phyloP scores from a whole-genome alignment of 2,888 invertebrate species.

The Tromatobia lineatoria region DNA sequence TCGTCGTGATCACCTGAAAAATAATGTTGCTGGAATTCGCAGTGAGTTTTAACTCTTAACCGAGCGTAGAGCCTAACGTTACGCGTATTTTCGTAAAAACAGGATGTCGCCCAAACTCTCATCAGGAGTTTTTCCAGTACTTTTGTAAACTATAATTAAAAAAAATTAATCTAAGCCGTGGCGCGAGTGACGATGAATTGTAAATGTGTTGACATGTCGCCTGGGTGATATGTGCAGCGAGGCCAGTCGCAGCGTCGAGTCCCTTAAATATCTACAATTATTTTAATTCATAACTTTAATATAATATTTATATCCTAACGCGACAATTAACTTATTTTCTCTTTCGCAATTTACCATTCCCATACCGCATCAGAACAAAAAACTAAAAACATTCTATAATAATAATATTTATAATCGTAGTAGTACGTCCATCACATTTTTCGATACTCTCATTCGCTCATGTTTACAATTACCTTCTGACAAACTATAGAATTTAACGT shows the following conservation, averaged over 20 bases:
- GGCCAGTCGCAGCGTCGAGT: conserved; percentile 74
- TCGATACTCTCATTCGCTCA: conserved; percentile 18
- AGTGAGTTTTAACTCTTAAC: too few relatives aligned
- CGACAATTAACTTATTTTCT: not conserved
- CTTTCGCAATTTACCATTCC: conserved; percentile 45
- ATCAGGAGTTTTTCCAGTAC: not conserved
- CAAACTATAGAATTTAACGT: conserved; percentile 37
- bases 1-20: too few relatives aligned
- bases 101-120: not conserved
- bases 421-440: conserved; percentile 44
- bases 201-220: conserved; percentile 62
- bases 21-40: too few relatives aligned
- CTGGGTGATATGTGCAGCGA: conserved; percentile 78
- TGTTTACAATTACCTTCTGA: conserved; percentile 41
- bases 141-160: not conserved
- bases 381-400: conserved; percentile 11
- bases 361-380: conserved; percentile 31
- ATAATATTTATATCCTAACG: conserved; percentile 36
- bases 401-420: not conserved
- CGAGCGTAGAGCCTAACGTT: not conserved
- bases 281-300: conserved; percentile 18
- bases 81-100: not conserved
- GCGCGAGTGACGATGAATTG: conserved; percentile 35
- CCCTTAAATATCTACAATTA: conserved; percentile 66
- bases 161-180: conserved; percentile 2